phyloP scores from a whole-genome alignment of 2,113 vertebrate genomes.

The Furnarius figulus region DNA sequence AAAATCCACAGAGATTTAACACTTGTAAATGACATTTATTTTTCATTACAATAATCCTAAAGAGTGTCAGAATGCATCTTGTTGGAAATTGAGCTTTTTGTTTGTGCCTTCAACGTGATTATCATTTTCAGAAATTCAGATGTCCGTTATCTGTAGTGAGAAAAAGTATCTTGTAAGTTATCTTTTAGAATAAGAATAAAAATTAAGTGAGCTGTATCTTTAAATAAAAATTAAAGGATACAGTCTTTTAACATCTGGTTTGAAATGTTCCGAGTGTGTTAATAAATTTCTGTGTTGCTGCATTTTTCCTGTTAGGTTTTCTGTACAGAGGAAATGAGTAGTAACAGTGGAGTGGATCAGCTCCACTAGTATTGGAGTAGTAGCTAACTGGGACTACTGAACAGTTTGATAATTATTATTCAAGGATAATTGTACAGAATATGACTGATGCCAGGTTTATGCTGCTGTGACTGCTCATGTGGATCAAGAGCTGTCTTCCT shows the following conservation, averaged over 20 bases:
- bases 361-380: not conserved
- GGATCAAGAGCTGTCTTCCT: not conserved
- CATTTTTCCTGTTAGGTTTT: not conserved
- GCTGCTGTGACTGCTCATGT: not conserved
- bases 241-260: not conserved
- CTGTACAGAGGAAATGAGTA: not conserved
- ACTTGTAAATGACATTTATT: not conserved
- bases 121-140: not conserved
- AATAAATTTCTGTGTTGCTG: not conserved
- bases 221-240: not conserved
- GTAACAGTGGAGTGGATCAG: not conserved
- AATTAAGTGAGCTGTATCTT: not conserved
- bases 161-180: not conserved
- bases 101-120: not conserved
- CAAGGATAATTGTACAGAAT: not conserved
- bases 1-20: not conserved
- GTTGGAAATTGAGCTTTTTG: not conserved
- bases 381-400: not conserved
- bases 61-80: not conserved
- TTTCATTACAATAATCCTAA: not conserved
- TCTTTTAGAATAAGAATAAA: not conserved
- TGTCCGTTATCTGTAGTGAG: not conserved
- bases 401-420: not conserved
- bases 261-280: not conserved
- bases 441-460: not conserved